phyloP scores from a whole-genome alignment of 2,888 invertebrate species.

The Acleris laterana region DNA sequence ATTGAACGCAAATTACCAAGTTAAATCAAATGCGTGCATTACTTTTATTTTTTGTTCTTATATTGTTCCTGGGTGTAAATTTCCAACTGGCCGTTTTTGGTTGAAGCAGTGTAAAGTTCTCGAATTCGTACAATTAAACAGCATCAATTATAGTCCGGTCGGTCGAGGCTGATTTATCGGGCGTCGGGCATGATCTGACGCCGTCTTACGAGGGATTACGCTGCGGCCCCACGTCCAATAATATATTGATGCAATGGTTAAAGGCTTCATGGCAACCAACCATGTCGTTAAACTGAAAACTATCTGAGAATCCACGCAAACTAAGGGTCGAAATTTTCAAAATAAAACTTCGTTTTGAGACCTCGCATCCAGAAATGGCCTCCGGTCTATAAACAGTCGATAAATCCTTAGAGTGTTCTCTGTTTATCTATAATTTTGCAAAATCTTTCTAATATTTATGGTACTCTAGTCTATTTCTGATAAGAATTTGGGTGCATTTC shows the following conservation, averaged over 20 bases:
- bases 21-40: conserved; percentile 1
- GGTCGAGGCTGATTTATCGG: conserved; percentile 65
- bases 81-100: conserved; percentile 1
- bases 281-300: background rate
- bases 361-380: too few species aligned
- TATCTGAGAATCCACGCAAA: background rate
- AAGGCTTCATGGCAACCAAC: background rate
- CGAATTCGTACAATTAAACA: conserved; percentile 30
- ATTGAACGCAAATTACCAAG: conserved; percentile 9
- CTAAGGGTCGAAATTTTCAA: too few species aligned
- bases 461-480: too few species aligned
- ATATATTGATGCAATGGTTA: conserved; percentile 21
- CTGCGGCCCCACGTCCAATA: conserved; percentile 23
- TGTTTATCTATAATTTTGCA: too few species aligned
- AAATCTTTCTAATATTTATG: too few species aligned
- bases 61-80: background rate
- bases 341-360: too few species aligned
- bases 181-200: conserved; percentile 50
- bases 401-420: too few species aligned
- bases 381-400: too few species aligned
- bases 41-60: background rate
- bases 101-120: conserved; percentile 9
- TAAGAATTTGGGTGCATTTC: too few species aligned
- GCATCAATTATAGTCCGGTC: conserved; percentile 39
- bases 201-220: conserved; percentile 53